phyloP scores from a whole-genome alignment of 2,888 invertebrate species.

The Pristionchus fissidentatus region DNA sequence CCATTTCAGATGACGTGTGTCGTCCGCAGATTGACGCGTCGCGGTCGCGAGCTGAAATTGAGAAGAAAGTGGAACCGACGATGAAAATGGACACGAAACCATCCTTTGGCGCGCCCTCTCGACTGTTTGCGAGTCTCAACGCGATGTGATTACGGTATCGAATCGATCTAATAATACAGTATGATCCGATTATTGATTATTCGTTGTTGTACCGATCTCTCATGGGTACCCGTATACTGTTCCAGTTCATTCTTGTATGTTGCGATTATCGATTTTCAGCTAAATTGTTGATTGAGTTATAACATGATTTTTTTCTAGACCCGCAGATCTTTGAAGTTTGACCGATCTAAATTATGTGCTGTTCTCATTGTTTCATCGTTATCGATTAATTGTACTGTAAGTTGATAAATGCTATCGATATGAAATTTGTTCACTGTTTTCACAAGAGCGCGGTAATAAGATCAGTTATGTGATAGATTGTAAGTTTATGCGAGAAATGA shows the following conservation, averaged over 20 bases:
- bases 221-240: background rate
- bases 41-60: slow-evolving; percentile 9
- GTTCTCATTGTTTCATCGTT: background rate
- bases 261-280: background rate
- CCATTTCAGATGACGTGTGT: slow-evolving; percentile 44
- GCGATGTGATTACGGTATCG: slow-evolving; percentile 12
- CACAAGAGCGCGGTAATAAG: too few relatives aligned
- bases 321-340: slow-evolving; percentile 10
- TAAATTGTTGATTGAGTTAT: background rate
- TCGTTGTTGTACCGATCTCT: background rate
- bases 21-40: slow-evolving; percentile 44
- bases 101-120: slow-evolving; percentile 20
- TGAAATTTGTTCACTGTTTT: too few relatives aligned
- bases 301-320: background rate
- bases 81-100: slow-evolving; percentile 28
- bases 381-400: background rate
- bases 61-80: background rate
- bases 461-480: too few relatives aligned
- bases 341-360: too few relatives aligned
- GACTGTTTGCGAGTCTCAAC: slow-evolving; percentile 39
- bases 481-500: background rate
- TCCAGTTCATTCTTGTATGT: slow-evolving; percentile 7
- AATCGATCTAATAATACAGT: background rate
- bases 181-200: background rate
- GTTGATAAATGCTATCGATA: background rate